Percentiles rank a stretch among this genome's conserved stretches.
These are phyloP conservation scores for Stegophylla sp. DNA, from an alignment of 2,888 invertebrate species.

Conservation along the genomic window DNA sequence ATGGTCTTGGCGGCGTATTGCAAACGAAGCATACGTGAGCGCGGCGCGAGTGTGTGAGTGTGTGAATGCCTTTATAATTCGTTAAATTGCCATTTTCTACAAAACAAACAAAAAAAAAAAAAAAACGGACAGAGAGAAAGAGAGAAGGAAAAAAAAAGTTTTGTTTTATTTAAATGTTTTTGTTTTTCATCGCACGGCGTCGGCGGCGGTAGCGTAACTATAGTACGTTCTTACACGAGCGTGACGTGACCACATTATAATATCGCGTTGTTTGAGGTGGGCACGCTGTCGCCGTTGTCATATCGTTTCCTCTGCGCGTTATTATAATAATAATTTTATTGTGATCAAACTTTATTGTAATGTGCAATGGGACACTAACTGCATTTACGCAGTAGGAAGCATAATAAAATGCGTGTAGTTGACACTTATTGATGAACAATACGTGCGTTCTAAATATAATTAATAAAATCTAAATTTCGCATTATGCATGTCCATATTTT, in stretches of 20 bases:
- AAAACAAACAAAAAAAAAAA: neutral
- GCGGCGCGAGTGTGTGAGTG: neutral
- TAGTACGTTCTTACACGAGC: neutral
- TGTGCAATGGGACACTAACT: too few relatives aligned
- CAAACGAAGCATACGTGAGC: neutral
- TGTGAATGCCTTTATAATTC: slow-evolving; percentile 1
- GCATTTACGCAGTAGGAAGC: too few relatives aligned
- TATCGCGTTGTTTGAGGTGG: slow-evolving; percentile 29
- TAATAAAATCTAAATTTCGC: too few relatives aligned
- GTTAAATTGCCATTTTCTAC: slow-evolving; percentile 14
- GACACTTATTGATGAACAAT: too few relatives aligned
- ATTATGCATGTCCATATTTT: too few relatives aligned
- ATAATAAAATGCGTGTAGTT: too few relatives aligned
- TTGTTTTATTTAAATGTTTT: slow-evolving; percentile 3
- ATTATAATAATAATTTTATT: neutral
- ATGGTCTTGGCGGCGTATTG: too few relatives aligned
- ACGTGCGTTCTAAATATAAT: too few relatives aligned
- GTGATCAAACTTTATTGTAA: too few relatives aligned
- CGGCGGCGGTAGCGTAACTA: neutral
- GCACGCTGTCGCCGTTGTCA: slow-evolving; percentile 8
- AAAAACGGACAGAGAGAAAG: neutral
- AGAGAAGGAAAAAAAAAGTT: neutral
- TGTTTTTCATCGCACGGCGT: slow-evolving; percentile 7
- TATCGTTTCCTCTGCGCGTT: slow-evolving; percentile 6
- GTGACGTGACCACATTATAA: slow-evolving; percentile 30